Evolutionary conservation across 2,888 invertebrate genomes (phyloP), one percentile per base, ranked within the genome.

Genomic region (Tetrapedia diversipes): DNA sequence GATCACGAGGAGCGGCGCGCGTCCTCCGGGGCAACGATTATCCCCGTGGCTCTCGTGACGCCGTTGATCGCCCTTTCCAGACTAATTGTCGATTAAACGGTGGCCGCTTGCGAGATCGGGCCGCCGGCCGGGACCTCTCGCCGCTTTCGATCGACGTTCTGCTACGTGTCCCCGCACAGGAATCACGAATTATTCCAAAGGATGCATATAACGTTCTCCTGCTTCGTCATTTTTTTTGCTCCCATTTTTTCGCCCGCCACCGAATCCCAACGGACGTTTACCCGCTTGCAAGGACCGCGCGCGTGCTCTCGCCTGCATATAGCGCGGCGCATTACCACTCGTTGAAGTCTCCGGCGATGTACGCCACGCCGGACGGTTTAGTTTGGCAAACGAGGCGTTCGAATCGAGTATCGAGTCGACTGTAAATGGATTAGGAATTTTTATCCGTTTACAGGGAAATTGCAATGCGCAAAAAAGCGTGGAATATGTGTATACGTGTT

Each of bases 161-260:
- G 51, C 65, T 78, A 74, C 83, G 81, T 83, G 82, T 81, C 72
- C 24, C 61, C 37, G 81, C 82, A 82, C 10, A 24, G 57, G 32
- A 73, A 80, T 80, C 78, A 49, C 77, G 84, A 71, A 82, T 84
- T 82, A 84, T 72, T 81, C 57, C 34, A 22, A n/a, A n/a, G n/a
- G n/a, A n/a, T n/a, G n/a, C n/a, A n/a, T n/a, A n/a, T n/a, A n/a
- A n/a, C n/a, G 45, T 8, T 4, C 4, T 39, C 49, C 6, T 37
- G 10, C 3, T 19, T 32, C 14, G 14, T 37, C 39, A 61, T 61
- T 34, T 53, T 47, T 16, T 47, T 4, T 14, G 4, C 19, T 16
- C 2, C 4, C 2, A 59, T 4, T 45, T 47, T 49, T 19, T 11
- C 29, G 10, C 0, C 19, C 19, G 14, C 14, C 16, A 1, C 16